Evolutionary conservation across 2,797 vertebrate species (phyloP).

Genomic region (Hemibagrus guttatus): DNA sequence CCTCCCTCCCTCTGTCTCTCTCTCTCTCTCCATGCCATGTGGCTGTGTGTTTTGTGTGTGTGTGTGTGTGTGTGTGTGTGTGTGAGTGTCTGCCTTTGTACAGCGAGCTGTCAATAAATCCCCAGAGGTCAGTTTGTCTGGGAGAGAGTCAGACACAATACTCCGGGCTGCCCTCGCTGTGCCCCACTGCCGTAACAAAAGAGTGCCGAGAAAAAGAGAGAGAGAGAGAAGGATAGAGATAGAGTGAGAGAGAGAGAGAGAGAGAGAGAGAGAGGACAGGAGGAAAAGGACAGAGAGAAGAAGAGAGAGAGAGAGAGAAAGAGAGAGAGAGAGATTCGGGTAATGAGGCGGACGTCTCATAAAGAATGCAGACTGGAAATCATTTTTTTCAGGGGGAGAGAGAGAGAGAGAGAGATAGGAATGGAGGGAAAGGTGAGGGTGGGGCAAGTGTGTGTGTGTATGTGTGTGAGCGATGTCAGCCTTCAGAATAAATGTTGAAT

Average conservation of each 20-base stretch:
- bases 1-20: conserved; percentile 73
- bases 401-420: conserved; percentile 35
- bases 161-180: conserved; percentile 92
- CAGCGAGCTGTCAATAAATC: conserved; percentile 99
- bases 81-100: conserved; percentile 85
- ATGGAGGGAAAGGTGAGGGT: conserved; percentile 64
- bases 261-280: conserved; percentile 29
- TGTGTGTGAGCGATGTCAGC: conserved; percentile 64
- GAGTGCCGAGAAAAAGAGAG: conserved; percentile 30
- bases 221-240: conserved; percentile 23
- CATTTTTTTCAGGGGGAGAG: conserved; percentile 72
- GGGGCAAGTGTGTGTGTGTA: conserved; percentile 57
- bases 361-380: conserved; percentile 76
- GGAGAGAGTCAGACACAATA: conserved; percentile 99
- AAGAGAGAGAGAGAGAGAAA: conserved; percentile 57
- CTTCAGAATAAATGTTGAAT: conserved; percentile 79
- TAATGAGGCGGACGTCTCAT: conserved; percentile 90
- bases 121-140: conserved; percentile 99
- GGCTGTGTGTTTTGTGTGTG: conserved; percentile 68
- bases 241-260: conserved; percentile 57
- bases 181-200: conserved; percentile 95
- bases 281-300: conserved; percentile 56
- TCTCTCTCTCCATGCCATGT: conserved; percentile 76
- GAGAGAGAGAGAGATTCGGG: conserved; percentile 75
- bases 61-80: conserved; percentile 67